A percentile compares a stretch with the other conserved stretches of the same genome.
phyloP scores from a whole-genome alignment of 23 tunicate species.

The Aplidium turbinatum region DNA sequence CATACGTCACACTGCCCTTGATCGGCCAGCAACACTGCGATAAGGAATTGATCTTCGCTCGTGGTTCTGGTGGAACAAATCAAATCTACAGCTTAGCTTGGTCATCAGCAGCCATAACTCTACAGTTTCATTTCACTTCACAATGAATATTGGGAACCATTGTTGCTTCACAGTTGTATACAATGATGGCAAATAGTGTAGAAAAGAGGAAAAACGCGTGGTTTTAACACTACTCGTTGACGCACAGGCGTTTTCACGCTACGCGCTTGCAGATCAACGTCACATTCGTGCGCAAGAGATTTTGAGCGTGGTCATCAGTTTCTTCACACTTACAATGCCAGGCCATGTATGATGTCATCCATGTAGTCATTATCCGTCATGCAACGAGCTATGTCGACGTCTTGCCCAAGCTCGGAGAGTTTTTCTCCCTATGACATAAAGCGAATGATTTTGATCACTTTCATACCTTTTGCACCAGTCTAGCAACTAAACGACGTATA shows the following conservation, averaged over 20 bases:
- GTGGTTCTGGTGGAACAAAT: slow-evolving; percentile 28
- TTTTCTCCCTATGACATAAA: slow-evolving; percentile 36
- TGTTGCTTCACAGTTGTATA: no score
- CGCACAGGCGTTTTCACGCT: no score
- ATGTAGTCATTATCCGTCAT: slow-evolving; percentile 22
- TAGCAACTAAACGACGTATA: no score
- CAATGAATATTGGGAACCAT: no score
- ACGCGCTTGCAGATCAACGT: no score
- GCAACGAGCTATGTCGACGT: slow-evolving; percentile 44
- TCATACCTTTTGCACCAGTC: no score
- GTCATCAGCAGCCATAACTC: no score
- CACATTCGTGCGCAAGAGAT: no score
- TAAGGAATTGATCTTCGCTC: slow-evolving; percentile 51
- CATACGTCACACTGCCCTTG: slow-evolving; percentile 41
- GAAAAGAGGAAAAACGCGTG: no score
- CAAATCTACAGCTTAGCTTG: no score
- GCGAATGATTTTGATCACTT: background rate
- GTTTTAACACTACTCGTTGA: no score
- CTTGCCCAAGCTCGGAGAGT: slow-evolving; percentile 26
- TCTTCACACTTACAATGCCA: slow-evolving; percentile 56
- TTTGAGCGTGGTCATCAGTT: no score
- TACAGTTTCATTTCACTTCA: background rate
- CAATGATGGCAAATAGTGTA: background rate
- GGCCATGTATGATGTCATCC: slow-evolving; percentile 33
- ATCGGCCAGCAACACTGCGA: slow-evolving; percentile 49